Percentiles rank a stretch among this genome's conserved stretches.
These are phyloP conservation scores for Bibio marci DNA, from an alignment of 2,888 invertebrate genomes.

Conservation along the genomic window DNA sequence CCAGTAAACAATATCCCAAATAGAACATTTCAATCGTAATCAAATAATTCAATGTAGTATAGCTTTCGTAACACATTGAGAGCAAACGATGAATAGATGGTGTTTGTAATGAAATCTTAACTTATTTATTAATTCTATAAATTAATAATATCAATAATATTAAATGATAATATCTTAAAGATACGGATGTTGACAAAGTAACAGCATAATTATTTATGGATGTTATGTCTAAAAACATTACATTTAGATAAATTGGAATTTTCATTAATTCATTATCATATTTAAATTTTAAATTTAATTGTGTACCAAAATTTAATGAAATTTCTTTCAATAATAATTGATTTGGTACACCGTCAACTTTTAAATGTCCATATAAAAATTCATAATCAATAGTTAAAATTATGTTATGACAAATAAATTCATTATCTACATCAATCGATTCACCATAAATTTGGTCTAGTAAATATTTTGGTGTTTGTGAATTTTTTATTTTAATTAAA, in stretches of 20 bases:
- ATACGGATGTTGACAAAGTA: too few relatives aligned
- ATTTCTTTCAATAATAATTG: constrained; percentile 20
- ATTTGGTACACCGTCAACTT: constrained; percentile 10
- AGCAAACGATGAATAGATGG: too few relatives aligned
- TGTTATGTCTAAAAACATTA: constrained; percentile 20
- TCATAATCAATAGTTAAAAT: constrained; percentile 20
- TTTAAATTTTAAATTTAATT: constrained; percentile 23
- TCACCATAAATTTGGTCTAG: constrained; percentile 14
- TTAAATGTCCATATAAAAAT: constrained; percentile 16
- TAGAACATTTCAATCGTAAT: too few relatives aligned
- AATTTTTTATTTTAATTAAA: constrained; percentile 14
- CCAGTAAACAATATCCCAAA: too few relatives aligned
- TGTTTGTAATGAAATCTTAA: too few relatives aligned
- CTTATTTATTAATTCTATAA: too few relatives aligned
- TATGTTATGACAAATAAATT: constrained; percentile 24
- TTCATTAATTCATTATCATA: constrained; percentile 11
- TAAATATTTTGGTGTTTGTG: constrained; percentile 8
- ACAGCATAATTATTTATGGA: too few relatives aligned
- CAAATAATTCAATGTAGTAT: too few relatives aligned
- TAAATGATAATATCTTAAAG: too few relatives aligned
- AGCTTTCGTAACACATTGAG: too few relatives aligned
- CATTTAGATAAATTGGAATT: constrained; percentile 20
- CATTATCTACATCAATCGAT: neutral
- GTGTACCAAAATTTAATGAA: constrained; percentile 17
- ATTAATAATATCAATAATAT: too few relatives aligned